A percentile compares a stretch with the other conserved stretches of the same genome.
phyloP scores from a whole-genome alignment of 2,888 invertebrate species.

The Andrena trimmerana region DNA sequence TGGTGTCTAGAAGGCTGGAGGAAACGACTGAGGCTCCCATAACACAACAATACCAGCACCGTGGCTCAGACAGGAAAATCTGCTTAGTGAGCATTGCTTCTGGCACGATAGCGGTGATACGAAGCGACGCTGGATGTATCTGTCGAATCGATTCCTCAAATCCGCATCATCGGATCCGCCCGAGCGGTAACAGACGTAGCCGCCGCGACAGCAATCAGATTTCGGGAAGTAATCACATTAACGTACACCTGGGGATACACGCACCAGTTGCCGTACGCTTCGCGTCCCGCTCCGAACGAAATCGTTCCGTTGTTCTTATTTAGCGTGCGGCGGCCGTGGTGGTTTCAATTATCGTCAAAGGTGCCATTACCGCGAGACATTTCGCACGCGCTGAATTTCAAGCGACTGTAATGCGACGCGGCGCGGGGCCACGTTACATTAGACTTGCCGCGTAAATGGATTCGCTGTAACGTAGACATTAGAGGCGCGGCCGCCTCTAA shows the following conservation, averaged over 20 bases:
- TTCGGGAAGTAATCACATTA: constrained; percentile 39
- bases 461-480: constrained; percentile 43
- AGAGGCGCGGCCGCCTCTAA: constrained; percentile 27
- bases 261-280: not conserved
- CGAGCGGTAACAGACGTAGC: not conserved
- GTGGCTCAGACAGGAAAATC: constrained; percentile 74
- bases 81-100: constrained; percentile 69
- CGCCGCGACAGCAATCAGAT: constrained; percentile 28
- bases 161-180: constrained; percentile 20
- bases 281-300: not conserved
- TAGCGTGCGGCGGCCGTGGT: constrained; percentile 4
- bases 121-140: constrained; percentile 36
- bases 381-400: constrained; percentile 45
- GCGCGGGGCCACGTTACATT: constrained; percentile 51
- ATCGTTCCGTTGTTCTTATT: constrained; percentile 15
- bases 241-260: not conserved
- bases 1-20: constrained; percentile 16
- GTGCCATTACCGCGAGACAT: constrained; percentile 38
- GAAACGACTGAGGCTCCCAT: constrained; percentile 30
- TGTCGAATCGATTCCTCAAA: constrained; percentile 57
- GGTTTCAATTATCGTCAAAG: constrained; percentile 50
- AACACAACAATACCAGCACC: constrained; percentile 62
- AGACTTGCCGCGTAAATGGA: constrained; percentile 56
- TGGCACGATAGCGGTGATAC: constrained; percentile 26
- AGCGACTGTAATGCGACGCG: constrained; percentile 39